Percentiles rank a stretch among this genome's conserved stretches.
Conservation (phyloP, 2,797 vertebrate genomes). For the Chaetophractus vellerosus region DNA sequence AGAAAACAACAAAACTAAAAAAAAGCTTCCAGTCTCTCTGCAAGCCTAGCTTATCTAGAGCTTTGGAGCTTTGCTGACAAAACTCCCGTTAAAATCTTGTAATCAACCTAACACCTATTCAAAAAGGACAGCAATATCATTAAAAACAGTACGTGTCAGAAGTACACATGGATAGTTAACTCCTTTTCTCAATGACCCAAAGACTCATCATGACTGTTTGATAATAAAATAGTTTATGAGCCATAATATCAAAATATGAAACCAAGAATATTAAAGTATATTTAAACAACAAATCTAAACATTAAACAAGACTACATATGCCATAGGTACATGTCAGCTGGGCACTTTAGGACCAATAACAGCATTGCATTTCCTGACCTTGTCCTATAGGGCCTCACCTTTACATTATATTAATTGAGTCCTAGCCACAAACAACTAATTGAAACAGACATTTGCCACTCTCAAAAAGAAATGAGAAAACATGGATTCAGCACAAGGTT, state of each 20-base stretch:
- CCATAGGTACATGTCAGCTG: not conserved
- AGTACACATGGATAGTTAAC: not conserved
- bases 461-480: not conserved
- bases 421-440: not conserved
- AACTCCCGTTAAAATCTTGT: not conserved
- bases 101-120: not conserved
- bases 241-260: not conserved
- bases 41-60: not conserved
- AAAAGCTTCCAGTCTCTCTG: not conserved
- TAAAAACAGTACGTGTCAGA: not conserved
- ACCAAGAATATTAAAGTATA: not conserved
- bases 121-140: not conserved
- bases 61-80: not conserved
- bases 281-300: not conserved
- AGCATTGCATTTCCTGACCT: not conserved
- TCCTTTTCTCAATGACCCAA: not conserved
- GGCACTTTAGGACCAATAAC: not conserved
- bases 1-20: not conserved
- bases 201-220: not conserved
- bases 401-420: not conserved
- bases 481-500: not conserved
- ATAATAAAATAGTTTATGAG: conserved; percentile 31
- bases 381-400: not conserved
- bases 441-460: not conserved
- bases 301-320: not conserved